Evolutionary conservation across 2,113 vertebrate genomes (phyloP).

Genomic region (Syrrhaptes paradoxus): DNA sequence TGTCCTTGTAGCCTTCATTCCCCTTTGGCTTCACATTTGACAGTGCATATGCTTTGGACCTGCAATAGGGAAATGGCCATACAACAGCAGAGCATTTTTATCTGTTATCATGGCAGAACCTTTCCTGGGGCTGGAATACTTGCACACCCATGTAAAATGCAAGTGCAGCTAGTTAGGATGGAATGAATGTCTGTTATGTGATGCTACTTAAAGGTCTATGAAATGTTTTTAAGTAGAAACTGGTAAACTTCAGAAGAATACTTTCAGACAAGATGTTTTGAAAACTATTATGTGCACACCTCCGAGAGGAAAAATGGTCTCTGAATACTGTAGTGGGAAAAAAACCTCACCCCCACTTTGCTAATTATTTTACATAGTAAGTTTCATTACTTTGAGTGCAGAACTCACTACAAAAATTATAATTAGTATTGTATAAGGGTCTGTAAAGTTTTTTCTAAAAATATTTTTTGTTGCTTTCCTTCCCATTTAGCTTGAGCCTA

Average conservation of each 20-base stretch:
- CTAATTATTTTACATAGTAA: background rate
- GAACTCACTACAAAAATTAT: background rate
- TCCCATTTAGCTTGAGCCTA: background rate
- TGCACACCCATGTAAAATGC: background rate
- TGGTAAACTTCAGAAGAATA: background rate
- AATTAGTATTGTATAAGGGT: background rate
- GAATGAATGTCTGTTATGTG: background rate
- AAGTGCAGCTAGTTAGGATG: background rate
- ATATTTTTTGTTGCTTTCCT: background rate
- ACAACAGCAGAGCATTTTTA: background rate
- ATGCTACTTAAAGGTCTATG: background rate
- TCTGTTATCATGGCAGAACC: accelerated
- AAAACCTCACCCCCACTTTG: background rate
- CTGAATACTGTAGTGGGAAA: background rate
- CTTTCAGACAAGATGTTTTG: background rate
- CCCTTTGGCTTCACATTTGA: background rate
- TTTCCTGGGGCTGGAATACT: background rate
- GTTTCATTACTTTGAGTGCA: background rate
- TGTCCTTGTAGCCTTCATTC: background rate
- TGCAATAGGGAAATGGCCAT: background rate
- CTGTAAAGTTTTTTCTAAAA: background rate
- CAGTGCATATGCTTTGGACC: background rate
- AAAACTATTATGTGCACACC: background rate
- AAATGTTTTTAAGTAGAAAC: background rate
- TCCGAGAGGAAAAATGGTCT: background rate